Conservation (phyloP, 2,888 invertebrate species). For the Volucella inanis region DNA sequence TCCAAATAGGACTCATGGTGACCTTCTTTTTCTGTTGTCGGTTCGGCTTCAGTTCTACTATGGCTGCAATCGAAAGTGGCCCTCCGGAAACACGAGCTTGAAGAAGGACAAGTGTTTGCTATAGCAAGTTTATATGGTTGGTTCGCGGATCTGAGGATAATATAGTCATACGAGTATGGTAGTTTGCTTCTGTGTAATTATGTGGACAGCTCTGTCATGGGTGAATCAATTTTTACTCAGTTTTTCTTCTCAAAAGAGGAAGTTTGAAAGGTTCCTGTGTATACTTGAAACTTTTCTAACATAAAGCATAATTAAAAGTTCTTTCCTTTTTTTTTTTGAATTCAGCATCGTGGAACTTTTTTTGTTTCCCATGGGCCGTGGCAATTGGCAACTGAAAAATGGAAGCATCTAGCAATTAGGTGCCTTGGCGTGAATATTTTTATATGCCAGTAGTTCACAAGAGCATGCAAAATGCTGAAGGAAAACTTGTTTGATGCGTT, state of each 20-base stretch:
- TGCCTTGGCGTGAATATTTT: too few species aligned
- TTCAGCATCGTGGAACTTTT: too few species aligned
- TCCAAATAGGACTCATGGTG: slow-evolving; percentile 63
- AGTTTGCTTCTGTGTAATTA: slow-evolving; percentile 38
- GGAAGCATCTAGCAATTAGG: too few species aligned
- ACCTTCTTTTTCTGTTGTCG: slow-evolving; percentile 54
- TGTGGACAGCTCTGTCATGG: slow-evolving; percentile 38
- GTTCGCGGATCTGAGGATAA: slow-evolving; percentile 21
- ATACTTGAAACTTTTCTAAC: too few species aligned
- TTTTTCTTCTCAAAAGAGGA: not conserved
- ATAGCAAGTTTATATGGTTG: slow-evolving; percentile 9
- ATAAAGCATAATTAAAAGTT: too few species aligned
- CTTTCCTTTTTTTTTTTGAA: too few species aligned
- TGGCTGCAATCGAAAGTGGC: slow-evolving; percentile 31
- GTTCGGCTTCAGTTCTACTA: not conserved
- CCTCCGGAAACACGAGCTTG: slow-evolving; percentile 33
- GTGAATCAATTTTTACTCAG: slow-evolving; percentile 11
- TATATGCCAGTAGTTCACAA: too few species aligned
- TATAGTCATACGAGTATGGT: not conserved
- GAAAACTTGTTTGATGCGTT: too few species aligned
- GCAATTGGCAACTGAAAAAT: too few species aligned
- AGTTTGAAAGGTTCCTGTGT: not conserved
- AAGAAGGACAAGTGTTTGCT: slow-evolving; percentile 54
- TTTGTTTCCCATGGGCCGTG: too few species aligned
- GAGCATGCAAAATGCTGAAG: too few species aligned